Conservation (phyloP, 2,888 invertebrate species). For the Eucriotettix oculatus region DNA sequence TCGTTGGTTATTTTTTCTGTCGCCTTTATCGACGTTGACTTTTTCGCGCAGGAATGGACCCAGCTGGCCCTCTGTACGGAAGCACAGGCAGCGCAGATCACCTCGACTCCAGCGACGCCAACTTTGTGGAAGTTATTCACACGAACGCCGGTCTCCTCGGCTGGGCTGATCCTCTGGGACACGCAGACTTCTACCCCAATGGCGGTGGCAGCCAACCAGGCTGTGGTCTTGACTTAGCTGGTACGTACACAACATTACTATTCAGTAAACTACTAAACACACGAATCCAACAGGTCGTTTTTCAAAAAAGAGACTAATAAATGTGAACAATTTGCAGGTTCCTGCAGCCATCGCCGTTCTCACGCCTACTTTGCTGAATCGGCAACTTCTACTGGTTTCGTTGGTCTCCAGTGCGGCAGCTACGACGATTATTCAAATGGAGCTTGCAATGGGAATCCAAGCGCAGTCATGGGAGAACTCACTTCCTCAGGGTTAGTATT, state of each 20-base stretch:
- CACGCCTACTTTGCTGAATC: constrained; percentile 4
- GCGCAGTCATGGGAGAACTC: background rate
- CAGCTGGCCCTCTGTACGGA: constrained; percentile 5
- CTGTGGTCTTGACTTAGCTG: constrained; percentile 3
- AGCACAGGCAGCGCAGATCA: constrained; percentile 4
- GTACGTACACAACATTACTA: background rate
- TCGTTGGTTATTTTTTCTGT: too few relatives aligned
- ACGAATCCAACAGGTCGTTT: too few relatives aligned
- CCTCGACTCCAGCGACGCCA: constrained; percentile 18
- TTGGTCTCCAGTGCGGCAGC: background rate
- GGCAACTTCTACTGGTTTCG: background rate
- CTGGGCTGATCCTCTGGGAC: constrained; percentile 17
- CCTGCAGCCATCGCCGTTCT: constrained; percentile 2
- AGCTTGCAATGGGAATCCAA: background rate
- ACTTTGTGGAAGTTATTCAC: constrained; percentile 21
- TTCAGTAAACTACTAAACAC: too few relatives aligned
- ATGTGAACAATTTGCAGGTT: background rate
- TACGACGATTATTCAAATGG: background rate
- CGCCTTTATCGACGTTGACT: too few relatives aligned
- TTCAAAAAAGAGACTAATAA: too few relatives aligned
- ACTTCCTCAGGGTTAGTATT: background rate
- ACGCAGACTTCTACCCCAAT: constrained; percentile 22
- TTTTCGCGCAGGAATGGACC: constrained; percentile 5
- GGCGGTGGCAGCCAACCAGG: constrained; percentile 18
- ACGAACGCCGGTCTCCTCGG: constrained; percentile 19